Evolutionary conservation across 2,113 vertebrate species (phyloP).

Genomic region (Brachypteracias leptosomus): DNA sequence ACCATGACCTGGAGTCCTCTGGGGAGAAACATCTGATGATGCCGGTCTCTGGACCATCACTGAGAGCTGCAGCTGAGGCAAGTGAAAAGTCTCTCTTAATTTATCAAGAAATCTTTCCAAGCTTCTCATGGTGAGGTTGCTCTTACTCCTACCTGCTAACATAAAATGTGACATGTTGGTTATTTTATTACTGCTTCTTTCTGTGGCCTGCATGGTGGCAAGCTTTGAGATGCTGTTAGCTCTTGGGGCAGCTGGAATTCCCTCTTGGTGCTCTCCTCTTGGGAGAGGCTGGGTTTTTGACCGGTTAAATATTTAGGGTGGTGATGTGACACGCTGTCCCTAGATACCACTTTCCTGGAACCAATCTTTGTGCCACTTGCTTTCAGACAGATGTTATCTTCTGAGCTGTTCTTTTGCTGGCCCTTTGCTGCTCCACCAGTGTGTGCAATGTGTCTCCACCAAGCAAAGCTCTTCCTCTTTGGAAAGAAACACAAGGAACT

Average conservation of each 20-base stretch:
- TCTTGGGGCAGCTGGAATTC: neutral
- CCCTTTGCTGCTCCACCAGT: neutral
- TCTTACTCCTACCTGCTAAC: neutral
- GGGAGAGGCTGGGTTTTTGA: neutral
- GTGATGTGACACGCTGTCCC: neutral
- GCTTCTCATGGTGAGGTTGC: neutral
- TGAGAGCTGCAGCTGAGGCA: neutral
- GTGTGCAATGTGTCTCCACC: accelerated
- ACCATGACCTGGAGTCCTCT: too few species aligned
- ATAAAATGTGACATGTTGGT: accelerated
- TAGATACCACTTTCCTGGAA: neutral
- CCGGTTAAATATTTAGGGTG: neutral
- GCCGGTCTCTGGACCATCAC: neutral
- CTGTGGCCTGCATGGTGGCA: accelerated
- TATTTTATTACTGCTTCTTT: neutral
- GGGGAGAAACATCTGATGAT: neutral
- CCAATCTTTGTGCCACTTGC: neutral
- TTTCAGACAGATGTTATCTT: neutral
- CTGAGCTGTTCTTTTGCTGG: neutral
- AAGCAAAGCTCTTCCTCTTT: neutral
- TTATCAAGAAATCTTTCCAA: neutral
- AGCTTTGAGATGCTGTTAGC: neutral
- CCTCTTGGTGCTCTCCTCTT: neutral
- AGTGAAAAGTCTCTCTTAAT: neutral
- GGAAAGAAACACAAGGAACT: neutral